phyloP scores from a whole-genome alignment of 2,888 invertebrate genomes.

The Hypomecis punctinalis region DNA sequence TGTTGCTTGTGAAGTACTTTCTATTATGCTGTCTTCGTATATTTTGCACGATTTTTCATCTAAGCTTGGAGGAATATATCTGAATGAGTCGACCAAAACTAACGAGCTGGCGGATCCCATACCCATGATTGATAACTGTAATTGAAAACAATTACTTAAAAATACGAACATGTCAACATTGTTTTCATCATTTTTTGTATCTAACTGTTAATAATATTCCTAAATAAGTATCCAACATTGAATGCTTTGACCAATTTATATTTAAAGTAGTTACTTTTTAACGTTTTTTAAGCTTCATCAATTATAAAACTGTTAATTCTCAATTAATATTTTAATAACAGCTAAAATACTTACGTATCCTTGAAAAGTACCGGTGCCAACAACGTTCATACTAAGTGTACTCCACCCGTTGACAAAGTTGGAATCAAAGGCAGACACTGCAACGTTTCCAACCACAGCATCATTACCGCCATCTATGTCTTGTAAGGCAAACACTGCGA shows the following conservation, averaged over 20 bases:
- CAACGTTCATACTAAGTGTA: constrained; percentile 28
- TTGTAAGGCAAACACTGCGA: constrained; percentile 41
- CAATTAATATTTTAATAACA: too few relatives aligned
- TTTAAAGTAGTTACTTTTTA: too few relatives aligned
- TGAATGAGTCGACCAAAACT: constrained; percentile 50
- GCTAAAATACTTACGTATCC: constrained; percentile 48
- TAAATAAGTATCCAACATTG: too few relatives aligned
- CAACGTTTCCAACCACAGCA: constrained; percentile 37
- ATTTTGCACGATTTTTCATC: constrained; percentile 37
- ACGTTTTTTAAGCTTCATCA: too few relatives aligned
- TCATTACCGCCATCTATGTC: constrained; percentile 37
- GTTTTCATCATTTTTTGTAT: too few relatives aligned
- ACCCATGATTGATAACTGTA: constrained; percentile 50
- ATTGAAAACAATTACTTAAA: constrained; percentile 14
- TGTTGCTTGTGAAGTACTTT: background rate
- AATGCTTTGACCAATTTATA: too few relatives aligned
- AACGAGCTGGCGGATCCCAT: constrained; percentile 40
- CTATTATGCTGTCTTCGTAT: constrained; percentile 33
- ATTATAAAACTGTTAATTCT: too few relatives aligned
- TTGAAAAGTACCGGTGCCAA: constrained; percentile 22
- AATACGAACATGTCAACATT: background rate
- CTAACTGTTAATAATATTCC: too few relatives aligned
- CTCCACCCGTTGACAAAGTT: constrained; percentile 48
- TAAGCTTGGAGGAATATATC: constrained; percentile 43
- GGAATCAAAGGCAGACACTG: constrained; percentile 29